These are phyloP conservation scores for Conopomorpha cramerella DNA, from an alignment of 1,140 invertebrate species.

Conservation along the genomic window DNA sequence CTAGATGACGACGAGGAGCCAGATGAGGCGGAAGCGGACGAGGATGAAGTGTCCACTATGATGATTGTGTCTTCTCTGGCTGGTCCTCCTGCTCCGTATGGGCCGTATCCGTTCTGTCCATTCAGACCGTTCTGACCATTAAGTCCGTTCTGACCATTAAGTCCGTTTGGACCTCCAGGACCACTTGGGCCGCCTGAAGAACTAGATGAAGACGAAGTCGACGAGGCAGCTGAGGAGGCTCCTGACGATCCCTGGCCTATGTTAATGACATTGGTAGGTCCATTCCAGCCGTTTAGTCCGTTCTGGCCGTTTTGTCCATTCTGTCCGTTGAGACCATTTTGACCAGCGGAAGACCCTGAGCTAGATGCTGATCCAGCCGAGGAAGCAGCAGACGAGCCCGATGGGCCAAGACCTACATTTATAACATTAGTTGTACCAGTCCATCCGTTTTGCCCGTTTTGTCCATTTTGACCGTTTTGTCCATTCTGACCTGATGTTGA, in stretches of 20 bases:
- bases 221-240: background rate
- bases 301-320: too few relatives aligned
- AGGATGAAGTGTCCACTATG: background rate
- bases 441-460: too few relatives aligned
- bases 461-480: too few relatives aligned
- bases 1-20: background rate
- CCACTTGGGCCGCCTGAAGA: background rate
- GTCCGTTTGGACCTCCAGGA: background rate
- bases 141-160: too few relatives aligned
- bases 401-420: too few relatives aligned
- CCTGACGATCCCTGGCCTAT: too few relatives aligned
- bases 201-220: background rate
- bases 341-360: too few relatives aligned
- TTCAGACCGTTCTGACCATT: background rate
- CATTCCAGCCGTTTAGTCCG: too few relatives aligned
- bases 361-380: background rate
- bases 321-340: too few relatives aligned
- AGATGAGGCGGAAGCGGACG: background rate
- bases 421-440: too few relatives aligned
- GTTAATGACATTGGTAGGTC: too few relatives aligned
- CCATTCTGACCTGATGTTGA: background rate
- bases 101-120: background rate
- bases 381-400: too few relatives aligned
- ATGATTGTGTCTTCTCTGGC: background rate
- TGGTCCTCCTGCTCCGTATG: slow-evolving; percentile 1